Conservation (phyloP, 2,113 vertebrate genomes). For the Tauraco erythrolophus region DNA sequence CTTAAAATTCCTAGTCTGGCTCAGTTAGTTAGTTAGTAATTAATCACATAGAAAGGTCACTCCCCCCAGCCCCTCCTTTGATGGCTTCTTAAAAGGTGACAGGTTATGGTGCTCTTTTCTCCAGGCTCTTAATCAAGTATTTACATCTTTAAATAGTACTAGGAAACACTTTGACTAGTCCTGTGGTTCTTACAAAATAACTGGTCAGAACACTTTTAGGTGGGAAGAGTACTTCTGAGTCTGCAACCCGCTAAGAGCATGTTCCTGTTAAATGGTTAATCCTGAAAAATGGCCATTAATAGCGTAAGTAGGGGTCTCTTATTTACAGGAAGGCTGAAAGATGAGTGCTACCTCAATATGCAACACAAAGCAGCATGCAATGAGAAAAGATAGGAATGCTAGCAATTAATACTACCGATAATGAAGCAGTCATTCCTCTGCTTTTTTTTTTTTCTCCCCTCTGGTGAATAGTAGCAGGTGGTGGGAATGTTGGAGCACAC, state of each 20-base stretch:
- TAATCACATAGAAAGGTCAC: background rate
- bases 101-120: background rate
- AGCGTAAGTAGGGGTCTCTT: background rate
- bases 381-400: background rate
- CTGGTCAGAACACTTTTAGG: background rate
- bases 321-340: background rate
- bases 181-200: background rate
- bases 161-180: background rate
- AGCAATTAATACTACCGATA: slow-evolving; percentile 2
- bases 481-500: slow-evolving; percentile 10
- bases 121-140: background rate
- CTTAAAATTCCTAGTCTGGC: background rate
- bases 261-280: background rate
- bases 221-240: background rate
- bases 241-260: background rate
- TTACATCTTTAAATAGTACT: background rate
- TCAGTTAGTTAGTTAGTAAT: background rate
- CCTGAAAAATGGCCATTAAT: background rate
- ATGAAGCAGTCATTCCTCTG: background rate
- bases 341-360: background rate
- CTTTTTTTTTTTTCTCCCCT: rapidly evolving
- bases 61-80: background rate
- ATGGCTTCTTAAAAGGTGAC: background rate
- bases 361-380: background rate
- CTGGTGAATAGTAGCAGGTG: background rate